Conservation (phyloP, 2,888 invertebrate species). For the Polyommatus iphigenia region DNA sequence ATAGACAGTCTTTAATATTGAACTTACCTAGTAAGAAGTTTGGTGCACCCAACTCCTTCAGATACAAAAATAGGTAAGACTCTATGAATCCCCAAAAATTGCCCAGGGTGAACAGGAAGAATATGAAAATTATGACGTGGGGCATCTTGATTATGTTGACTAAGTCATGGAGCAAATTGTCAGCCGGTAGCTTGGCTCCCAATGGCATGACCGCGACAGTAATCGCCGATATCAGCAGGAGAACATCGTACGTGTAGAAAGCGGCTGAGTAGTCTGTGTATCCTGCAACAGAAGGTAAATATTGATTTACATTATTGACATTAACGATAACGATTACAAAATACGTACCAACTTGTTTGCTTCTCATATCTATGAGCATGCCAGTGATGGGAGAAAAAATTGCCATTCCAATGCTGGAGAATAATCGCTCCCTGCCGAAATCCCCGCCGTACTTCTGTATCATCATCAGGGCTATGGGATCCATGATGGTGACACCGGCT, state of each 20-base stretch:
- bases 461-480: slow-evolving; percentile 92
- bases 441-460: slow-evolving; percentile 91
- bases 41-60: slow-evolving; percentile 90
- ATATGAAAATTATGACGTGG: slow-evolving; percentile 88
- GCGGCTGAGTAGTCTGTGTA: slow-evolving; percentile 93
- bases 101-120: slow-evolving; percentile 90
- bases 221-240: slow-evolving; percentile 86
- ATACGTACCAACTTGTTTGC: slow-evolving; percentile 78
- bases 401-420: slow-evolving; percentile 91
- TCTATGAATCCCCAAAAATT: slow-evolving; percentile 95
- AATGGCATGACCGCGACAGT: slow-evolving; percentile 89
- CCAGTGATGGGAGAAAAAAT: slow-evolving; percentile 90
- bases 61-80: slow-evolving; percentile 91
- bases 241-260: slow-evolving; percentile 89
- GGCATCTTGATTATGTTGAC: slow-evolving; percentile 88
- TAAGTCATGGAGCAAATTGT: slow-evolving; percentile 88
- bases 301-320: slow-evolving; percentile 59
- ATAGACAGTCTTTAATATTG: neutral
- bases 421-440: slow-evolving; percentile 89
- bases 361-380: slow-evolving; percentile 86
- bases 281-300: slow-evolving; percentile 77
- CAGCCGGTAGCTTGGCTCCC: slow-evolving; percentile 87
- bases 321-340: slow-evolving; percentile 66
- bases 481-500: slow-evolving; percentile 93
- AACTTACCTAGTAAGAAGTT: slow-evolving; percentile 88